Evolutionary conservation across 2,113 vertebrate species (phyloP), one percentile per base, ranked within the genome.

Genomic region (Pseudopodoces humilis): DNA sequence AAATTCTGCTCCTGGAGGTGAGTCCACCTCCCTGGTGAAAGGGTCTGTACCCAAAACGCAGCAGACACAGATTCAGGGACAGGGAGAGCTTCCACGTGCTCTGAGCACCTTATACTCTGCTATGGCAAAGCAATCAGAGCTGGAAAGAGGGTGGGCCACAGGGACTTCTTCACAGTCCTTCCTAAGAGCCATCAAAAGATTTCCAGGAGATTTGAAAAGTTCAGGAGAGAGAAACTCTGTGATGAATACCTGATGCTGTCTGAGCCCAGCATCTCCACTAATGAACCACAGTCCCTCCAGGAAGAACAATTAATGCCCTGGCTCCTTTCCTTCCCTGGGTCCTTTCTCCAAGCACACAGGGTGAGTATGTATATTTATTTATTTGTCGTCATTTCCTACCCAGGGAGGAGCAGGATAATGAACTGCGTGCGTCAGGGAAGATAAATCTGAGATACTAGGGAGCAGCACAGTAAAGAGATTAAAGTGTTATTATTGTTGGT

Each of bases 381-480:
- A 96, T 97, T 96, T 98, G 95, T 97, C 97, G 98, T 98, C 98
- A 98, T 98, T 98, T 98, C 97, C 98, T 96, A 98, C 96, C 98
- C 95, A 98, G 97, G 98, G 97, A 98, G 98, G 97, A 97, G 97
- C 97, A 95, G 96, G 97, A 97, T 98, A 98, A 97, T 97, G 98
- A 98, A 98, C 98, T 97, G 97, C 96, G 97, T 96, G 97, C 97
- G 98, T 98, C 98, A 98, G 97, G 97, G 98, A 98, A 98, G 98
- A 98, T 98, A 98, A 98, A 98, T 98, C 98, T 98, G 97, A 98
- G 98, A 96, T 98, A 98, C 98, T 98, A 98, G 98, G 97, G 97
- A 98, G 98, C 98, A 98, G 97, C 92, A 97, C 97, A 84, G 98
- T 98, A 98, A 98, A 98, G 98, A 98, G 98, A 98, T 98, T 98